Percentiles rank a stretch among this genome's conserved stretches.
phyloP scores from a whole-genome alignment of 1,140 invertebrate species.

The Pogonomyrmex californicus region DNA sequence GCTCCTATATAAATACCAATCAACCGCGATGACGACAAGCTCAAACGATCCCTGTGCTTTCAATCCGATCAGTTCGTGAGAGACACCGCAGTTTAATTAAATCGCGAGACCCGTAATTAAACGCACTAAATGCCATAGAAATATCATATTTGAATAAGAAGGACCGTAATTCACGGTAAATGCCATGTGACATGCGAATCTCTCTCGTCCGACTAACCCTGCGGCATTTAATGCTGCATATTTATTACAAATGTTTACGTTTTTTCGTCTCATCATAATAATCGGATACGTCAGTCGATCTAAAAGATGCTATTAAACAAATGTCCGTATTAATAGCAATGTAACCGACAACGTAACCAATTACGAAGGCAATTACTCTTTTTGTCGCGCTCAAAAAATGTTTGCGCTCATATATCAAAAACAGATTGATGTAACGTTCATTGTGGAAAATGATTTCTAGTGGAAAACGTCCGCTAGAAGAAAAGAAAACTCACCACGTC shows the following conservation, averaged over 20 bases:
- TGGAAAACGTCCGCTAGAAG: too few relatives aligned
- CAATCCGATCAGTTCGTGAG: conserved; percentile 33
- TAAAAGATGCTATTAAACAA: not conserved
- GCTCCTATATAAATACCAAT: conserved; percentile 37
- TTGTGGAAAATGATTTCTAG: not conserved
- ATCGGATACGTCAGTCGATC: not conserved
- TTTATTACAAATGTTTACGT: not conserved
- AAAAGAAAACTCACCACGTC: conserved; percentile 82
- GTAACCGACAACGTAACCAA: not conserved
- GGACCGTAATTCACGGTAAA: conserved; percentile 36
- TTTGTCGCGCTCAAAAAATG: not conserved
- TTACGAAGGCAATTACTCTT: too few relatives aligned
- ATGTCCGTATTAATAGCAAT: not conserved
- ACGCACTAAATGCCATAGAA: conserved; percentile 48
- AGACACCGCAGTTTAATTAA: conserved; percentile 53
- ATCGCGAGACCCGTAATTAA: conserved; percentile 23
- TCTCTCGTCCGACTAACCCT: not conserved
- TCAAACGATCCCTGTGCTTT: conserved; percentile 15
- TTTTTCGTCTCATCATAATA: not conserved
- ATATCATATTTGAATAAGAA: conserved; percentile 51
- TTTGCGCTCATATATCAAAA: not conserved
- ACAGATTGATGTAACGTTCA: not conserved
- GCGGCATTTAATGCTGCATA: not conserved
- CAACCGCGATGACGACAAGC: not conserved
- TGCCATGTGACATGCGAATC: conserved; percentile 29